A percentile compares a stretch with the other conserved stretches of the same genome.
Conservation (phyloP, 2,113 vertebrate genomes). For the Choloepus hoffmanni region DNA sequence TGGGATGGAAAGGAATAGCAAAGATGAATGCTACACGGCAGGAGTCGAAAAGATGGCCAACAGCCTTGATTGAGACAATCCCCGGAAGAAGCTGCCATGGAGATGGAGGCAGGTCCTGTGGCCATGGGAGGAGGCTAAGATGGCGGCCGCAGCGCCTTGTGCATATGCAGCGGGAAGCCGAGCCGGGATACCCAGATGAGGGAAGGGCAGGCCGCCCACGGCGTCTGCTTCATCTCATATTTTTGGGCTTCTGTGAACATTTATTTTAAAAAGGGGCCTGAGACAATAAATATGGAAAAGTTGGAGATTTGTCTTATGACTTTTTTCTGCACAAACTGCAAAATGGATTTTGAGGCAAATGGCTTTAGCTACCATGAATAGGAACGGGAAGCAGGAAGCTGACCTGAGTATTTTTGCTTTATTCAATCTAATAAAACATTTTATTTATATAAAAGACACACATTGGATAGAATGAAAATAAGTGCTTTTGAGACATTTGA, state of each 20-base stretch:
- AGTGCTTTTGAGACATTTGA: conserved; percentile 84
- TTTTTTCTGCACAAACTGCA: neutral
- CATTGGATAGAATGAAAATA: conserved; percentile 85
- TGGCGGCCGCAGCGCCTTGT: rapidly evolving
- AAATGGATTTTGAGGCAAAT: neutral
- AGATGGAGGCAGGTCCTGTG: neutral
- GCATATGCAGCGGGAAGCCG: neutral
- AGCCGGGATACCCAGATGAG: neutral
- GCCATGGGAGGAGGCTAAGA: neutral
- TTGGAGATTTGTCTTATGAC: neutral
- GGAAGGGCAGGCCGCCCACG: neutral
- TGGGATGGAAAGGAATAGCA: neutral
- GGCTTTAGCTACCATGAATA: neutral
- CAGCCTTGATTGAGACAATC: too few species aligned
- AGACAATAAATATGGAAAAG: neutral
- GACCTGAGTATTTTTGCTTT: conserved; percentile 83
- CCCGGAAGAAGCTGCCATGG: neutral
- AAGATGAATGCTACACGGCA: neutral
- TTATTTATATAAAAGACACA: conserved; percentile 84
- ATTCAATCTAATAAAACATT: conserved; percentile 86
- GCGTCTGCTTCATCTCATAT: neutral
- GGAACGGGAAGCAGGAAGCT: conserved; percentile 20
- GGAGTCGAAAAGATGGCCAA: neutral
- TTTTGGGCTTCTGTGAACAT: neutral
- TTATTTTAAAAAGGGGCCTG: neutral